phyloP scores from a whole-genome alignment of 2,113 vertebrate genomes.

The Perccottus glenii region DNA sequence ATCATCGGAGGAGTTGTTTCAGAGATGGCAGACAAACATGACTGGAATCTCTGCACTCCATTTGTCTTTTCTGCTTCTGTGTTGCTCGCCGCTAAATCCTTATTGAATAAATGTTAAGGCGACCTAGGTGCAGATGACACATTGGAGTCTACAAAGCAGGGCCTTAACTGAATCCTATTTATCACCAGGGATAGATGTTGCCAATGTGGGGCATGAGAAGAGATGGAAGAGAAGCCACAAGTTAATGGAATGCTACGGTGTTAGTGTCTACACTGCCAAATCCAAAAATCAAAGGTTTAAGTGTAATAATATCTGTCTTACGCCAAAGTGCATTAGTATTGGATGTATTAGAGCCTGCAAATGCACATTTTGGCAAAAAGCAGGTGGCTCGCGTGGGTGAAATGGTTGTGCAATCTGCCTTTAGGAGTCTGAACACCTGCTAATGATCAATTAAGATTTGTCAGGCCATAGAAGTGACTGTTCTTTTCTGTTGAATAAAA shows the following conservation, averaged over 20 bases:
- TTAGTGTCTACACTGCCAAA: background rate
- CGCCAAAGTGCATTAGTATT: too few relatives aligned
- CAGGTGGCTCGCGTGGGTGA: too few relatives aligned
- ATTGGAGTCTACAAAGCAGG: conserved; percentile 63
- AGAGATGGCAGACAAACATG: conserved; percentile 60
- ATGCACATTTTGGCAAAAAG: too few relatives aligned
- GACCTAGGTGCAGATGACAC: conserved; percentile 70
- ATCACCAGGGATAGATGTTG: conserved; percentile 61
- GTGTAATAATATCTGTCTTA: too few relatives aligned
- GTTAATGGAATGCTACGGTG: background rate
- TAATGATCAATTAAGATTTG: too few relatives aligned
- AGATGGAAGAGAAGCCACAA: conserved; percentile 12
- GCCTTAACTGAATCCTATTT: conserved; percentile 72
- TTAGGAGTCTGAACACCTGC: too few relatives aligned
- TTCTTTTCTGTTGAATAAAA: too few relatives aligned
- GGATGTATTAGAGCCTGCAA: too few relatives aligned
- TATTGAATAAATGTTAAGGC: conserved; percentile 73
- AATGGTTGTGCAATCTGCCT: too few relatives aligned
- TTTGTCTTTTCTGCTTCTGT: conserved; percentile 57
- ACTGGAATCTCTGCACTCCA: conserved; percentile 62
- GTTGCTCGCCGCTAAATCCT: conserved; percentile 59
- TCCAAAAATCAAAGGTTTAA: too few relatives aligned
- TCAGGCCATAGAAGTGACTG: too few relatives aligned
- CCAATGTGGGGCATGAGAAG: conserved; percentile 20
- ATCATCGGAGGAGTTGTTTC: conserved; percentile 48